These are phyloP conservation scores for Chymomyza procnemis DNA, from an alignment of 2,888 invertebrate genomes.

Conservation along the genomic window DNA sequence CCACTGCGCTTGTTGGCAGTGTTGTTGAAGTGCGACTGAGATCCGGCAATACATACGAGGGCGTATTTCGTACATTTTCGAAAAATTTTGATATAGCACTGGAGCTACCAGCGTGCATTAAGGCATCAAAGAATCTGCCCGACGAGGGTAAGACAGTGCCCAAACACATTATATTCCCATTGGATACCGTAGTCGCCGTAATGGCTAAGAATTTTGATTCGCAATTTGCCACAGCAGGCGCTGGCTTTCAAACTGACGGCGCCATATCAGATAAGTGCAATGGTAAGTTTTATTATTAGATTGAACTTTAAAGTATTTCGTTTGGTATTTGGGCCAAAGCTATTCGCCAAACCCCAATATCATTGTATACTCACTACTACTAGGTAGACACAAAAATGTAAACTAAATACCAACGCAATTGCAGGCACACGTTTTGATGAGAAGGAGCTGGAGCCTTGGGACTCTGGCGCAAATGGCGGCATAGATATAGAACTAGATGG, in stretches of 20 bases:
- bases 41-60: slow-evolving; percentile 92
- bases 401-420: neutral
- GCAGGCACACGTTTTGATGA: slow-evolving; percentile 76
- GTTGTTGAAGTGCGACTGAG: slow-evolving; percentile 89
- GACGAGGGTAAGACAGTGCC: slow-evolving; percentile 73
- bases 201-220: slow-evolving; percentile 91
- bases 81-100: slow-evolving; percentile 92
- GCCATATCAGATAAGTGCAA: slow-evolving; percentile 91
- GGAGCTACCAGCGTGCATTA: slow-evolving; percentile 88
- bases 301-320: neutral
- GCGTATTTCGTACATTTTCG: slow-evolving; percentile 93
- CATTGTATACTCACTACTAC: neutral
- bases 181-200: slow-evolving; percentile 90
- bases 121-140: slow-evolving; percentile 69
- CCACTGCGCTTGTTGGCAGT: slow-evolving; percentile 91
- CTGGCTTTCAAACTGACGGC: slow-evolving; percentile 89
- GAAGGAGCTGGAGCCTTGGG: slow-evolving; percentile 94
- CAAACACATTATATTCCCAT: slow-evolving; percentile 84
- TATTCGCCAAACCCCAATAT: neutral
- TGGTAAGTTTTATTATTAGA: slow-evolving; percentile 80
- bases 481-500: slow-evolving; percentile 86
- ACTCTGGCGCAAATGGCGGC: slow-evolving; percentile 81
- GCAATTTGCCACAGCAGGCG: slow-evolving; percentile 92
- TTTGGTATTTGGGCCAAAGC: neutral
- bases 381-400: slow-evolving; percentile 2